Evolutionary conservation across 2,888 invertebrate genomes (phyloP).

Genomic region (Leptopilina syphax): DNA sequence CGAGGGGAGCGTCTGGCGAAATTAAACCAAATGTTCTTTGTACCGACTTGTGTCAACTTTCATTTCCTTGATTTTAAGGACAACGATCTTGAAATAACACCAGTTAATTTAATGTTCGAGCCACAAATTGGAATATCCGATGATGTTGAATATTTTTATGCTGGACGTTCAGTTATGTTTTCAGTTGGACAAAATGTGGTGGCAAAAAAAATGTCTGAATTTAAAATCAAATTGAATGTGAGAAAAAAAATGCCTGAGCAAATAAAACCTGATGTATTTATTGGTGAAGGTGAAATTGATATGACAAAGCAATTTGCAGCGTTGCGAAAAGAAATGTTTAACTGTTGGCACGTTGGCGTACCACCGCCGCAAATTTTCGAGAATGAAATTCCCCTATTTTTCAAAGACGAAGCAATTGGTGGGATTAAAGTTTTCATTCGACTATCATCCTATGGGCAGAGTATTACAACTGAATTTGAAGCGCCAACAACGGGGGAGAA

Average conservation of each 20-base stretch:
- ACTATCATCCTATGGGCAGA: slow-evolving; percentile 83
- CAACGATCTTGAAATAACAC: slow-evolving; percentile 72
- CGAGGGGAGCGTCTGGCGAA: slow-evolving; percentile 65
- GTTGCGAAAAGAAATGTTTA: slow-evolving; percentile 78
- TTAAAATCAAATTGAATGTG: slow-evolving; percentile 79
- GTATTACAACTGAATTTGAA: slow-evolving; percentile 81
- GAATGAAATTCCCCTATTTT: slow-evolving; percentile 79
- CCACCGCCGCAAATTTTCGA: slow-evolving; percentile 79
- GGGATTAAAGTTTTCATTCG: slow-evolving; percentile 80
- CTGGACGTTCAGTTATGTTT: slow-evolving; percentile 83
- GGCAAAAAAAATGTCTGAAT: slow-evolving; percentile 76
- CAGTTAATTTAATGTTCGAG: slow-evolving; percentile 68
- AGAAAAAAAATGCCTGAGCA: slow-evolving; percentile 81
- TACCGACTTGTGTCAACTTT: slow-evolving; percentile 80
- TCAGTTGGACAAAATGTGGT: slow-evolving; percentile 80
- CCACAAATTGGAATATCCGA: slow-evolving; percentile 70
- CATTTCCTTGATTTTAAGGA: slow-evolving; percentile 81
- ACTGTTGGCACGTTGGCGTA: slow-evolving; percentile 59
- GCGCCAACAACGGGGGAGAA: slow-evolving; percentile 55
- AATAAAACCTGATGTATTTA: slow-evolving; percentile 80
- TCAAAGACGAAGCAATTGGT: slow-evolving; percentile 77
- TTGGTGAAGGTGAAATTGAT: slow-evolving; percentile 81
- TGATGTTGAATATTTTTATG: slow-evolving; percentile 77
- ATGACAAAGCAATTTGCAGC: slow-evolving; percentile 82
- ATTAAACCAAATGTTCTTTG: slow-evolving; percentile 70